Conservation (phyloP, 2,797 vertebrate species). For the Mormyrops attenuatus region DNA sequence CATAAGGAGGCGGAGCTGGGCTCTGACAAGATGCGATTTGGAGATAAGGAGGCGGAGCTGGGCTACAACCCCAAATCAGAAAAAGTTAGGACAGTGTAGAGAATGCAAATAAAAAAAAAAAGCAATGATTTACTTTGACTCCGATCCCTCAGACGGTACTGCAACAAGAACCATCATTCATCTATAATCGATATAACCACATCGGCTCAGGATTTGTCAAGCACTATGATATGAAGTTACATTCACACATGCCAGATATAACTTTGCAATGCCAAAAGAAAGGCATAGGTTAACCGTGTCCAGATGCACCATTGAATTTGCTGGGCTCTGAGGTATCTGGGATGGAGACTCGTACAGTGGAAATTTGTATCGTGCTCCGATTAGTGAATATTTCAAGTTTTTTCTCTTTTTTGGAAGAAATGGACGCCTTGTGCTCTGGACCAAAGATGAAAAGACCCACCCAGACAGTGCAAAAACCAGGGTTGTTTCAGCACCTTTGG, state of each 20-base stretch:
- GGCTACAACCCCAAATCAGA: not conserved
- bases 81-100: not conserved
- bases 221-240: not conserved
- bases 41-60: not conserved
- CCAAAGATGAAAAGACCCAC: not conserved
- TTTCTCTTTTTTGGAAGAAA: not conserved
- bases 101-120: not conserved
- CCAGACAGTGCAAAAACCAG: not conserved
- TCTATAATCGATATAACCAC: not conserved
- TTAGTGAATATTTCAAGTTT: not conserved
- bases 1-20: too few relatives aligned
- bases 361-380: not conserved
- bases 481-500: not conserved
- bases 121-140: not conserved
- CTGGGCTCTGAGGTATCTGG: not conserved
- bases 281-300: not conserved
- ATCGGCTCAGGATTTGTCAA: not conserved
- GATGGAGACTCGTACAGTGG: not conserved
- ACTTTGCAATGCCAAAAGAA: not conserved
- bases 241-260: not conserved
- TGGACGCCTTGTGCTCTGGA: not conserved
- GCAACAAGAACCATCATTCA: not conserved
- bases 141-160: not conserved
- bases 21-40: too few relatives aligned
- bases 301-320: not conserved